Evolutionary conservation across 1,140 invertebrate genomes (phyloP).

Genomic region (Mercenaria mercenaria): DNA sequence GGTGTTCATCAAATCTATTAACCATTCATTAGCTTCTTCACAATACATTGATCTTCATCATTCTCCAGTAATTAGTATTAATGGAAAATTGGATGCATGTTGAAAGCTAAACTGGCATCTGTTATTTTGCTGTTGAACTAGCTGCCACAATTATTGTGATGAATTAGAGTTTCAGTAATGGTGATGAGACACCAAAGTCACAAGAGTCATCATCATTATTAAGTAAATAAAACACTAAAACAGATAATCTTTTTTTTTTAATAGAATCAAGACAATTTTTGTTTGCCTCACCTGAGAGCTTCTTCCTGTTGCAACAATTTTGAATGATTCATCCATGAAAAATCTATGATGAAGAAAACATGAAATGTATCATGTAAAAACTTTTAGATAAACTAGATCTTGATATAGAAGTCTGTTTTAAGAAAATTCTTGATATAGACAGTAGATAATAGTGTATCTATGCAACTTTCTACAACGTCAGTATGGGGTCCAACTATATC

Average conservation of each 20-base stretch:
- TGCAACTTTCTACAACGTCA: not conserved
- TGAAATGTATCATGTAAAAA: not conserved
- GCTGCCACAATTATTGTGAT: too few species aligned
- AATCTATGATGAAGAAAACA: slow-evolving; percentile 1
- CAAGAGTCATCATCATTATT: too few species aligned
- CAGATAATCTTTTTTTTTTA: not conserved
- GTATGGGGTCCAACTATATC: not conserved
- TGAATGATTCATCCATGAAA: slow-evolving; percentile 24
- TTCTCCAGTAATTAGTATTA: not conserved
- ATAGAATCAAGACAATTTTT: too few species aligned
- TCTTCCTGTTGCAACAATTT: too few species aligned
- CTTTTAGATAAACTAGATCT: not conserved
- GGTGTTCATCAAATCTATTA: not conserved
- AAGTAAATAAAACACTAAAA: too few species aligned
- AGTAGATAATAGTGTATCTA: not conserved
- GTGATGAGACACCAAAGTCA: too few species aligned
- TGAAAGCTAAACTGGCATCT: too few species aligned
- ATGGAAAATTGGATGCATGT: not conserved
- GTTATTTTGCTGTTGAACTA: too few species aligned
- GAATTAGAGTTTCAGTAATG: too few species aligned
- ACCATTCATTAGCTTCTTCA: not conserved
- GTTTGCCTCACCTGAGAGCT: too few species aligned
- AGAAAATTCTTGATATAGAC: not conserved
- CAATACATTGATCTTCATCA: not conserved
- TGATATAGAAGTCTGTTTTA: not conserved